phyloP scores from a whole-genome alignment of 2,888 invertebrate genomes.

The Caenorhabditis imperialis region DNA sequence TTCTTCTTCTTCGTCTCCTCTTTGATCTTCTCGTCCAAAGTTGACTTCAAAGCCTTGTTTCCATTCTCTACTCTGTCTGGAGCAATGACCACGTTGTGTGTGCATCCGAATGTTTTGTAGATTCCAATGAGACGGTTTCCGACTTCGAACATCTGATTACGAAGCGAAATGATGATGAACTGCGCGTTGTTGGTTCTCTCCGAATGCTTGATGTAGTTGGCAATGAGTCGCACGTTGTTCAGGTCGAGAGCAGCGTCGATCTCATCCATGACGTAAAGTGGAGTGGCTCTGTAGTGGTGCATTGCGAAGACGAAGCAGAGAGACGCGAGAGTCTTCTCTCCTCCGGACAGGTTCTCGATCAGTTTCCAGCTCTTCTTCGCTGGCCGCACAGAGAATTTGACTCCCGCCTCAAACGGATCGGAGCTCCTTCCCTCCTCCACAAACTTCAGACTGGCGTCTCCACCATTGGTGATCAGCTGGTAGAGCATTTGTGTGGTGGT shows the following conservation, averaged over 20 bases:
- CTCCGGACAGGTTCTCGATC: constrained; percentile 96
- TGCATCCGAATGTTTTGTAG: constrained; percentile 84
- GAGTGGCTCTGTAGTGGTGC: constrained; percentile 96
- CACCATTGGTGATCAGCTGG: constrained; percentile 96
- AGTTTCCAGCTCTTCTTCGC: constrained; percentile 99
- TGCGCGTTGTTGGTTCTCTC: constrained; percentile 87
- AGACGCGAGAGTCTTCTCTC: constrained; percentile 97
- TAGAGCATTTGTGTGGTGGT: constrained; percentile 85
- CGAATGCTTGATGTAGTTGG: constrained; percentile 91
- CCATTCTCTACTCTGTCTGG: constrained; percentile 5
- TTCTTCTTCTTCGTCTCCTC: not conserved
- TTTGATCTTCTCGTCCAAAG: not conserved
- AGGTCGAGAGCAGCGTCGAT: constrained; percentile 90
- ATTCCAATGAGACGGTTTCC: constrained; percentile 94
- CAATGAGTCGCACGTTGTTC: constrained; percentile 97
- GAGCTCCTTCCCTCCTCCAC: constrained; percentile 36
- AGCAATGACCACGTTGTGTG: constrained; percentile 18
- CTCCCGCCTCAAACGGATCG: constrained; percentile 36
- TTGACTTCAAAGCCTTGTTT: not conserved
- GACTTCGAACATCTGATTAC: constrained; percentile 97
- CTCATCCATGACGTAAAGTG: constrained; percentile 95
- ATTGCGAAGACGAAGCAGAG: constrained; percentile 95
- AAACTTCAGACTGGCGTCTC: constrained; percentile 86
- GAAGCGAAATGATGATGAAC: constrained; percentile 95
- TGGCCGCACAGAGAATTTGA: constrained; percentile 87